Conservation (phyloP, 1,140 invertebrate species). For the Proctacanthus coquilletti region DNA sequence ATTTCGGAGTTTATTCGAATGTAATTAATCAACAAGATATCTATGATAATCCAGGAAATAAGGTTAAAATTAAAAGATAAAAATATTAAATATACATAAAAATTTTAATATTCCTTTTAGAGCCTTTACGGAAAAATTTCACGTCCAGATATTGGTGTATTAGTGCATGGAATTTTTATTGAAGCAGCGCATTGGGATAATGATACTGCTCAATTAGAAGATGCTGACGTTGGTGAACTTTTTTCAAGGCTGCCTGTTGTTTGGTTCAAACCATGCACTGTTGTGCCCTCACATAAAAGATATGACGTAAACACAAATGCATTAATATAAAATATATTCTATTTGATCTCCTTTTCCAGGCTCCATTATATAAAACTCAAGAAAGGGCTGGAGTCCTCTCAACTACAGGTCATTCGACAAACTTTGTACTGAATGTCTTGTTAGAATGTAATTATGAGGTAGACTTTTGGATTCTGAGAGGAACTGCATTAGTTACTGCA, state of each 20-base stretch:
- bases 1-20: slow-evolving; percentile 43
- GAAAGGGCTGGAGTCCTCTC: slow-evolving; percentile 65
- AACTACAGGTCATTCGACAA: slow-evolving; percentile 79
- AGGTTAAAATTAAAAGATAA: slow-evolving; percentile 12
- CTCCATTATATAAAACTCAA: slow-evolving; percentile 75
- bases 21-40: slow-evolving; percentile 52
- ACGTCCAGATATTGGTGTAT: slow-evolving; percentile 53
- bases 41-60: slow-evolving; percentile 28
- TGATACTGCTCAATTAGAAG: slow-evolving; percentile 42
- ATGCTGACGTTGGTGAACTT: slow-evolving; percentile 58
- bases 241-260: slow-evolving; percentile 59
- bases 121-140: slow-evolving; percentile 41
- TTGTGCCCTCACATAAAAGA: slow-evolving; percentile 20
- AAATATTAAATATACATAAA: too few species aligned
- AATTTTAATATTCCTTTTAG: too few species aligned
- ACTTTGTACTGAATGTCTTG: slow-evolving; percentile 69
- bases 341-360: slow-evolving; percentile 8
- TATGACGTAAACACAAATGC: slow-evolving; percentile 34
- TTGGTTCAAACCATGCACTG: slow-evolving; percentile 46
- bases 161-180: slow-evolving; percentile 72
- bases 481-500: slow-evolving; percentile 67
- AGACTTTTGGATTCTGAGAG: slow-evolving; percentile 74
- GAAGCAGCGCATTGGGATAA: slow-evolving; percentile 75
- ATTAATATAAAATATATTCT: background rate
- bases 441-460: slow-evolving; percentile 42